These are phyloP conservation scores for Trissoscelio sp. DNA, from an alignment of 2,888 invertebrate species.

Conservation along the genomic window DNA sequence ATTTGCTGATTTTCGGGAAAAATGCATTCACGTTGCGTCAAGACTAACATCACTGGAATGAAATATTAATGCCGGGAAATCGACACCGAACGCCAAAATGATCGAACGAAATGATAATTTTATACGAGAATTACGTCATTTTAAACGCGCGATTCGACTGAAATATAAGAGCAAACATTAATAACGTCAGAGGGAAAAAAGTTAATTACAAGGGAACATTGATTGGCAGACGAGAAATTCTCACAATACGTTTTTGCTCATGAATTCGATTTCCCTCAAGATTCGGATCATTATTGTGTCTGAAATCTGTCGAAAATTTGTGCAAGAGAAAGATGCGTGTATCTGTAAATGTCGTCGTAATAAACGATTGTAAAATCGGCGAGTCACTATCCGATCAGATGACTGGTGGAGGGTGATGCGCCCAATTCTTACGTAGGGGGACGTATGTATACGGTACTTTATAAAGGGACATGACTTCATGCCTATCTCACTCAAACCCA, in stretches of 20 bases:
- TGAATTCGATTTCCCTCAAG: background rate
- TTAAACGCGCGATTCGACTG: background rate
- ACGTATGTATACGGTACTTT: constrained; percentile 71
- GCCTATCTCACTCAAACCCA: constrained; percentile 78
- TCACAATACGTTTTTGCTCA: background rate
- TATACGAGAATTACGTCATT: constrained; percentile 29
- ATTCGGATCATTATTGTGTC: constrained; percentile 17
- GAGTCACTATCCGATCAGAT: constrained; percentile 75
- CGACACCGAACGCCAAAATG: constrained; percentile 47
- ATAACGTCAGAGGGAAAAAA: too few species aligned
- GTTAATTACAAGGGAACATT: too few species aligned
- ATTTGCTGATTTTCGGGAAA: constrained; percentile 77
- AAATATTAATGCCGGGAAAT: constrained; percentile 55
- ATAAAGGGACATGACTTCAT: constrained; percentile 77
- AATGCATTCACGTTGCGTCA: constrained; percentile 66
- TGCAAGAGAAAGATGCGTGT: constrained; percentile 41
- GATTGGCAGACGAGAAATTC: background rate
- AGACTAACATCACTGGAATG: constrained; percentile 39
- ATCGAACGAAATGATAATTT: constrained; percentile 46
- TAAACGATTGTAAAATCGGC: constrained; percentile 78
- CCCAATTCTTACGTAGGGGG: constrained; percentile 73
- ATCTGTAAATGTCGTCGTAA: constrained; percentile 69
- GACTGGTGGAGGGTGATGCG: constrained; percentile 75
- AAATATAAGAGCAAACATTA: background rate
- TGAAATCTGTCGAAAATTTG: constrained; percentile 5